These are phyloP conservation scores for Calosoma granatense DNA, from an alignment of 1,140 invertebrate species.

Conservation along the genomic window DNA sequence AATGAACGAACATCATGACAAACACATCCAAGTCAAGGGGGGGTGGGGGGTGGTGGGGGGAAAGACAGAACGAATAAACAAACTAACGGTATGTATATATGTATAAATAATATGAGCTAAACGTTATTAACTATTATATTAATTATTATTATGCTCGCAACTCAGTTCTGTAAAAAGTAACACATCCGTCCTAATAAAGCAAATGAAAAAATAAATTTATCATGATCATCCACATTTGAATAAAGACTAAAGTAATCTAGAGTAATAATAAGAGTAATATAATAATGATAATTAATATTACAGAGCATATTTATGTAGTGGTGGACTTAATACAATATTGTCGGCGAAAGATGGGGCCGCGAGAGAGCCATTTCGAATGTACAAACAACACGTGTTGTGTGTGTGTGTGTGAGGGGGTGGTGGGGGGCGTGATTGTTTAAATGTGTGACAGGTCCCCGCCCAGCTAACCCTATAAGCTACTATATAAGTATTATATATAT, in stretches of 20 bases:
- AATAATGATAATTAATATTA: background rate
- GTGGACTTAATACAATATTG: background rate
- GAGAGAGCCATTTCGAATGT: constrained; percentile 12
- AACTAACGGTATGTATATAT: too few species aligned
- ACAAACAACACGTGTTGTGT: too few species aligned
- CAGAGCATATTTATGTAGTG: background rate
- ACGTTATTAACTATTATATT: background rate
- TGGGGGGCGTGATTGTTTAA: constrained; percentile 14
- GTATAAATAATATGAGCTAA: background rate
- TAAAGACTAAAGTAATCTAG: too few species aligned
- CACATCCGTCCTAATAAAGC: too few species aligned
- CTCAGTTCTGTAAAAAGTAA: background rate
- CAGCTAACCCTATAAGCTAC: constrained; percentile 32
- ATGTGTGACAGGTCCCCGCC: constrained; percentile 34
- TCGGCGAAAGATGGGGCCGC: background rate
- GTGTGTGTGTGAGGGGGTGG: too few species aligned
- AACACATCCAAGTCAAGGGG: background rate
- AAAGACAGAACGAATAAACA: too few species aligned
- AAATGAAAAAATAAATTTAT: background rate
- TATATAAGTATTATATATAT: constrained; percentile 8
- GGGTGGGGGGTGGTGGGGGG: too few species aligned
- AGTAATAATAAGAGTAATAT: background rate
- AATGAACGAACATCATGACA: too few species aligned
- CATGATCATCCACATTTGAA: background rate
- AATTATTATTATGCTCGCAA: background rate